These are phyloP conservation scores for Erebia epiphron DNA, from an alignment of 2,888 invertebrate genomes.

Conservation along the genomic window DNA sequence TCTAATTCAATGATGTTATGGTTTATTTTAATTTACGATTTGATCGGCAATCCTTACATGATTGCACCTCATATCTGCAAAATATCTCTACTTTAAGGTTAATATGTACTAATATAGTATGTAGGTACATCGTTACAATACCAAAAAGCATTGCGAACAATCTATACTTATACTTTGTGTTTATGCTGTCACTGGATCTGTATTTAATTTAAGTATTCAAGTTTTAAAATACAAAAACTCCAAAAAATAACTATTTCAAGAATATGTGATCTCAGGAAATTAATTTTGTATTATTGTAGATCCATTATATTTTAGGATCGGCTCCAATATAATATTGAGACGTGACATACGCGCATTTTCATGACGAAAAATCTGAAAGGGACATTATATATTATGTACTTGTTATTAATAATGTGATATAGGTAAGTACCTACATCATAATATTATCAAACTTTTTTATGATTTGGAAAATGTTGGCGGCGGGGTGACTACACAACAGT, in stretches of 20 bases:
- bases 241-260: neutral
- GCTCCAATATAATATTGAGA: neutral
- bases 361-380: neutral
- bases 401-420: too few species aligned
- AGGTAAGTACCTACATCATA: too few species aligned
- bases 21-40: too few species aligned
- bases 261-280: conserved; percentile 6
- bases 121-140: conserved; percentile 1
- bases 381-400: too few species aligned
- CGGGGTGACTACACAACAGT: too few species aligned
- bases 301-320: conserved; percentile 1
- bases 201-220: conserved; percentile 8
- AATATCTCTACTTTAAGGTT: neutral
- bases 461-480: too few species aligned
- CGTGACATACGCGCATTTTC: neutral
- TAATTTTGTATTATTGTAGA: conserved; percentile 11
- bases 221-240: neutral
- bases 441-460: too few species aligned
- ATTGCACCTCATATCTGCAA: neutral
- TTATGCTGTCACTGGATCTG: neutral
- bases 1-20: too few species aligned
- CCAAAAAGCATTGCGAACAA: conserved; percentile 7
- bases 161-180: neutral
- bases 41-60: too few species aligned
- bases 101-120: neutral